These are phyloP conservation scores for Heteractis magnifica DNA, from an alignment of 92 coral and sea anemone genomes.

Conservation along the genomic window DNA sequence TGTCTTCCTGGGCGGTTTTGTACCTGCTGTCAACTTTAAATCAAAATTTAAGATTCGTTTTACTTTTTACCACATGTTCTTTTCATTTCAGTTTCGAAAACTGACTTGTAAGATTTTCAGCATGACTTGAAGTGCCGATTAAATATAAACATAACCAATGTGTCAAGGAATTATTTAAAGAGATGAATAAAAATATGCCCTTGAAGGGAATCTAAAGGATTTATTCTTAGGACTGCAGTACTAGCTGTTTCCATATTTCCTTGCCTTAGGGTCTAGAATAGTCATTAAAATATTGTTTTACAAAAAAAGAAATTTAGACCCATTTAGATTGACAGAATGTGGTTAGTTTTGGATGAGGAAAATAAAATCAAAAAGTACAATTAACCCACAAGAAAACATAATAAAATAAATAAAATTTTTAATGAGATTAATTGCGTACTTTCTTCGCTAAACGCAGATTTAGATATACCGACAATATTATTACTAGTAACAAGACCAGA, in stretches of 20 bases:
- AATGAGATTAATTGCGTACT: too few species aligned
- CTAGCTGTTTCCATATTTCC: neutral
- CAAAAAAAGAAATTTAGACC: neutral
- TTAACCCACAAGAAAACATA: too few species aligned
- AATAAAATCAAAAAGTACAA: too few species aligned
- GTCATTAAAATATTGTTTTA: too few species aligned
- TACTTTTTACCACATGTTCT: conserved; percentile 1
- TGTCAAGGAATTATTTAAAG: neutral
- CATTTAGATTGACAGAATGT: too few species aligned
- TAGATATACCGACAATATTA: too few species aligned
- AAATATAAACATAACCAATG: neutral
- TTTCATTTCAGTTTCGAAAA: neutral
- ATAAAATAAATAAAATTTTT: too few species aligned
- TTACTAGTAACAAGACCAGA: too few species aligned
- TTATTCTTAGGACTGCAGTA: neutral
- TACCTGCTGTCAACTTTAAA: neutral
- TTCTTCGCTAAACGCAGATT: too few species aligned
- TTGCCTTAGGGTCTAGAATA: neutral
- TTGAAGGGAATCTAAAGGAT: too few species aligned
- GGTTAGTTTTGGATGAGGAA: too few species aligned
- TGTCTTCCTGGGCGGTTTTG: neutral
- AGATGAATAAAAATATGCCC: too few species aligned
- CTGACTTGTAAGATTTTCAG: neutral
- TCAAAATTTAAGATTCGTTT: conserved; percentile 2
- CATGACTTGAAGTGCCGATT: neutral